Evolutionary conservation across 2,797 vertebrate genomes (phyloP), one percentile per base, ranked within the genome.

Genomic region (Cyclura pinguis): DNA sequence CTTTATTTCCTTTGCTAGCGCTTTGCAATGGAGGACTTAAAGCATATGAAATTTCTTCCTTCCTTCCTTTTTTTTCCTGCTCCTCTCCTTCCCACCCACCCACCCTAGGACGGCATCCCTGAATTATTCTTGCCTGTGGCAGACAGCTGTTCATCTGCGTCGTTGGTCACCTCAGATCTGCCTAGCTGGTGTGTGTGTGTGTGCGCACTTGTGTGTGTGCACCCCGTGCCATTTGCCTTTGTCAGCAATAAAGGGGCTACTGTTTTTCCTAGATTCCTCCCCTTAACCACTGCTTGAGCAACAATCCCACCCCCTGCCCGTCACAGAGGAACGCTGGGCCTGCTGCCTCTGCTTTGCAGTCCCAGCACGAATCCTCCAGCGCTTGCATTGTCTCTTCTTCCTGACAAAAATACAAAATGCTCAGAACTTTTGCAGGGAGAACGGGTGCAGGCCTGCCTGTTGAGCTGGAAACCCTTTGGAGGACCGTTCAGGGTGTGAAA

Each of bases 381-480:
- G 91, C 88, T 89, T 86, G 84, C 92, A 38, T 95, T 96, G 96
- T 97, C 97, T 97, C 96, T 88, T 94, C 92, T 55, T 55, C 7
- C 93, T 89, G 91, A 89, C 85, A 90, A 77, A 94, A 91, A 16
- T 78, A 86, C 42, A 92, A 55, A 93, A 89, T 22, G 84, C 81
- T 88, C 84, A 57, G 91, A 90, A 55, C 86, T 72, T 72, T 72
- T 72, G 29, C 32, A 72, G 13, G 12, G 10, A 72, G 69, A n/a
- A 16, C 2, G 6, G 32, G 12, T n/a, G 10, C 69, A 72, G 32
- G 69, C 69, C 52, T 6, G 5, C 20, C 20, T 62, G 18, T 62
- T 22, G 59, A 62, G 20, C 59, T 62, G 20, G 0, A 52, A 52
- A 52, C 1, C 6, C 7, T 52, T 52, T 2, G 10, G 52, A 52